Base-by-base conservation (phyloP, 2,113 vertebrate species). In the Spea multiplicata region DNA sequence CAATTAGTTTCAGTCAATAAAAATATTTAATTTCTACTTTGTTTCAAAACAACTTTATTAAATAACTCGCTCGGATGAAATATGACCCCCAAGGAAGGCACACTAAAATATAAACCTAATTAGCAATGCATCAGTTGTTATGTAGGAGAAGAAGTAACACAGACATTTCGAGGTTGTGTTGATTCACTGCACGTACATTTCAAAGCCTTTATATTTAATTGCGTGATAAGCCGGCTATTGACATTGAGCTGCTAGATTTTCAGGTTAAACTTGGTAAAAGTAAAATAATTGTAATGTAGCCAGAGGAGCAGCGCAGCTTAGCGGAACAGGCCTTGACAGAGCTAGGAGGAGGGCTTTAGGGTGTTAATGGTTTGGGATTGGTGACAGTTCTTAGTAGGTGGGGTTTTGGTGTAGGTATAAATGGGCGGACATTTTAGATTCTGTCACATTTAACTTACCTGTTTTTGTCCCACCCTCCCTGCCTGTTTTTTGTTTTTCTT, bases 1-100 rank as follows among this genome's bases (percentile, higher is more conserved):
- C 52, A 80, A 80, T 80, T 80, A 68, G 78, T 80, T 74, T 68
- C 71, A 80, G 78, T 80, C 78, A 80, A 80, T 80, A 80, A 80
- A 80, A 80, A 80, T 80, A 74, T 74, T 73, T 80, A 68, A 80
- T 80, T 65, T 74, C 10, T 49, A 80, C 71, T 80, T 68, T 80
- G 50, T 74, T 80, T 80, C 45, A 59, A 67, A 74, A 73, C 71
- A 80, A 80, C 71, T 73, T 74, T 80, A 73, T 80, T 80, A 61
- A 80, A 80, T 74, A 80, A 74, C 78, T 50, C 14, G 6, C 16
- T n/a, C 9, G 1, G 64, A 74, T 59, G 71, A 80, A 80, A 68
- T 74, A 74, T 68, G 71, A 65, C 71, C 71, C 78, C 64, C 6
- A 17, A 80, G 78, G 65, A 74, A 74, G 71, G 3, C 45, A 10